Evolutionary conservation across 2,113 vertebrate genomes (phyloP).

Genomic region (Tyto alba): DNA sequence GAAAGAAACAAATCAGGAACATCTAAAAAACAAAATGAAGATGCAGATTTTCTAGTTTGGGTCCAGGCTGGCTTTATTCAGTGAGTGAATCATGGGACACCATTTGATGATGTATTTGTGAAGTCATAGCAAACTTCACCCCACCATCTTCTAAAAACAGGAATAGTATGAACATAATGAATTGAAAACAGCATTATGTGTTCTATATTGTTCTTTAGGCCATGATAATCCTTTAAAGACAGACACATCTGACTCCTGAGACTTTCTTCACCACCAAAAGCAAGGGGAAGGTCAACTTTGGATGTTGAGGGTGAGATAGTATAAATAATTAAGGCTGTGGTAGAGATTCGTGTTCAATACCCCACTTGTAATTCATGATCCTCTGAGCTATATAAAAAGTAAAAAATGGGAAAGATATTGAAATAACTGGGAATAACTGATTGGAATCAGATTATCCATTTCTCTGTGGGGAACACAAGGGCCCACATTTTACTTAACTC

Average conservation of each 20-base stretch:
- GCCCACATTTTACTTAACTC: background rate
- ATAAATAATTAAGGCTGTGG: background rate
- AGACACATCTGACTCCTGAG: background rate
- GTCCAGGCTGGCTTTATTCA: background rate
- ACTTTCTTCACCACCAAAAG: background rate
- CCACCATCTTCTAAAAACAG: background rate
- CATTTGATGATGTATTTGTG: background rate
- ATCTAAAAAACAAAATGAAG: background rate
- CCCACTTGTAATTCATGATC: background rate
- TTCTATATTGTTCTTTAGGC: background rate
- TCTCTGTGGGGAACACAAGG: background rate
- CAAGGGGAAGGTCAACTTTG: background rate
- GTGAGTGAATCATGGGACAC: background rate
- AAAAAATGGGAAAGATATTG: background rate
- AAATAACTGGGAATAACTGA: background rate
- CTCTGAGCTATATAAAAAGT: background rate
- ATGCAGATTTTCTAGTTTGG: background rate
- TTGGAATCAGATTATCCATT: background rate
- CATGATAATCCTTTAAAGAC: background rate
- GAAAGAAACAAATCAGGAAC: background rate
- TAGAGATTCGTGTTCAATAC: background rate
- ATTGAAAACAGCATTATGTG: background rate
- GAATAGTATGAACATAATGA: background rate
- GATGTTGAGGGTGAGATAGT: background rate
- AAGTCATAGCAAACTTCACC: background rate